Evolutionary conservation across 2,797 vertebrate genomes (phyloP).

Genomic region (Notolabrus celidotus): DNA sequence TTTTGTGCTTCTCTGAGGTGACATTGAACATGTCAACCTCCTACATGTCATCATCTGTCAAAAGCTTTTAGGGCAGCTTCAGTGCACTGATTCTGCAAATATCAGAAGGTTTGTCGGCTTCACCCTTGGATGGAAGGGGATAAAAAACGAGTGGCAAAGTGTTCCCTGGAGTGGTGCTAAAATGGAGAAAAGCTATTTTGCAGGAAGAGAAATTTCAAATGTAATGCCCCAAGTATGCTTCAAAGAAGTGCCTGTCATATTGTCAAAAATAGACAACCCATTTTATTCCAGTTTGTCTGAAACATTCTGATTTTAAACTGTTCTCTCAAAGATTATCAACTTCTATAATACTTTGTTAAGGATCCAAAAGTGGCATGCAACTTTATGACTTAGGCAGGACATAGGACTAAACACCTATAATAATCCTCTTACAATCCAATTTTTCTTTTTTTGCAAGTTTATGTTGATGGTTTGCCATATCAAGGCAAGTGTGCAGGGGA

Average conservation of each 20-base stretch:
- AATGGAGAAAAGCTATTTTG: not conserved
- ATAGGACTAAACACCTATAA: too few relatives aligned
- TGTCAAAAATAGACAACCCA: not conserved
- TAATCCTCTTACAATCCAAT: too few relatives aligned
- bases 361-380: too few relatives aligned
- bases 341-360: too few relatives aligned
- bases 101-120: not conserved
- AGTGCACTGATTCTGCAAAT: not conserved
- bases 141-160: not conserved
- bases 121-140: not conserved
- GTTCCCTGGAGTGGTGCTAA: not conserved
- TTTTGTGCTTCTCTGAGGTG: not conserved
- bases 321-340: not conserved
- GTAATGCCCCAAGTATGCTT: not conserved
- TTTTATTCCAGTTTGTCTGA: not conserved
- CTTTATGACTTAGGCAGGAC: too few relatives aligned
- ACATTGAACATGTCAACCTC: not conserved
- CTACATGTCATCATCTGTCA: conserved; percentile 2
- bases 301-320: not conserved
- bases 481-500: too few relatives aligned
- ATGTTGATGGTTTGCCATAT: too few relatives aligned
- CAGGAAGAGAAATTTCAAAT: not conserved
- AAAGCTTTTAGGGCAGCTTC: not conserved
- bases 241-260: not conserved
- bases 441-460: too few relatives aligned